Evolutionary conservation across 2,113 vertebrate genomes (phyloP), one percentile per base, ranked within the genome.

Genomic region (Arvicanthis niloticus): DNA sequence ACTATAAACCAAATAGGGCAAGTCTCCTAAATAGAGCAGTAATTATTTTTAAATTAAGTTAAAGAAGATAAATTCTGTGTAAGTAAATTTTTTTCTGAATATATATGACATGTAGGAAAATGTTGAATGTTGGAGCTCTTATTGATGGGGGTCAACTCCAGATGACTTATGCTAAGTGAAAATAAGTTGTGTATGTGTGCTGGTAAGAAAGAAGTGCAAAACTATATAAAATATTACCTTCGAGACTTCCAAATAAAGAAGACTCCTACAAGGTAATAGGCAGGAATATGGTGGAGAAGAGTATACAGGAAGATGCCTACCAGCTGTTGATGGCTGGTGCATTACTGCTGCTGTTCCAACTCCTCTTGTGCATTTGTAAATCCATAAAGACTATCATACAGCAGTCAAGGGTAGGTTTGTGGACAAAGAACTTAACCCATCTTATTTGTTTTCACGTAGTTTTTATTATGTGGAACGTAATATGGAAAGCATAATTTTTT

Each of bases 361-460:
- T 31, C 16, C 3, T 16, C 22, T 6, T 29, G 0, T 5, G 22
- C 29, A 22, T 37, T 10, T 40, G 21, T 4, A 60, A 84, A 7
- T 10, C 37, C 40, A 56, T n/a, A 11, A 34, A 40, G 7, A 48
- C 5, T 51, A 21, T 70, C 45, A 68, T 11, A 70, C n/a, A 13
- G 2, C 40, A 94, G 40, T 4, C 0, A 7, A 5, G 8, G 29
- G 15, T 37, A 15, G 0, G 0, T 67, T 67, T 67, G 26, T 81
- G 34, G 26, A 31, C 78, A 84, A 73, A 93, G 34, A 5, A 45
- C 1, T 19, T 82, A 3, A 5, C 1, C 26, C 7, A 48, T 2
- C 21, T n/a, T 0, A 19, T 67, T 37, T 1, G 65, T 45, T 93
- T 95, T 19, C n/a, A 77, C 29, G 48, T 1, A 48, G 1, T 65